Percentiles rank a stretch among this genome's conserved stretches.
Evolutionary conservation across 2,888 invertebrate genomes (phyloP).

Genomic region (Encarsia formosa): DNA sequence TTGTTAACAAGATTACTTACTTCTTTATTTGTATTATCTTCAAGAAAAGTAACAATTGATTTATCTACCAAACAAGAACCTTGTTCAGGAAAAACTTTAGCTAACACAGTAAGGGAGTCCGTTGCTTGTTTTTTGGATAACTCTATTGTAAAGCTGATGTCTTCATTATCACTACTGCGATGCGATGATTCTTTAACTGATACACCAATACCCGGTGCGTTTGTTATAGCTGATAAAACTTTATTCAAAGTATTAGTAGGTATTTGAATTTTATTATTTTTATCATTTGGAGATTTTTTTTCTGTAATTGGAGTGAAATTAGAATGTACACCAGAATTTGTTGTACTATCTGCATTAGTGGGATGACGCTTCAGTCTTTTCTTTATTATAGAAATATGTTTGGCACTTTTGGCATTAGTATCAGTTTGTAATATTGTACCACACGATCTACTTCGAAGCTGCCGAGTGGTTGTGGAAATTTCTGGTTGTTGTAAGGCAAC

Average conservation of each 20-base stretch:
- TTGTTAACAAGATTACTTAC: constrained; percentile 43
- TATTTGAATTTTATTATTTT: constrained; percentile 42
- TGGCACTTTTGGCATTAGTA: constrained; percentile 17
- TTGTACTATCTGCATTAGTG: constrained; percentile 19
- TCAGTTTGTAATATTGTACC: constrained; percentile 23
- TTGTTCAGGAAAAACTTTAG: constrained; percentile 48
- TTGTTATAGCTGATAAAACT: constrained; percentile 43
- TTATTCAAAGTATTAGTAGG: constrained; percentile 47
- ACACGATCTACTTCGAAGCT: constrained; percentile 36
- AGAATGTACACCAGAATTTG: constrained; percentile 16
- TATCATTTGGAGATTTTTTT: constrained; percentile 29
- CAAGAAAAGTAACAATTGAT: constrained; percentile 41
- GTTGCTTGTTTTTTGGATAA: constrained; percentile 40
- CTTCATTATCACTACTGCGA: constrained; percentile 41
- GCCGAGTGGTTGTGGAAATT: constrained; percentile 30
- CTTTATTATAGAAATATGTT: constrained; percentile 14
- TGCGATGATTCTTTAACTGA: constrained; percentile 46
- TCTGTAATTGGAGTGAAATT: constrained; percentile 26
- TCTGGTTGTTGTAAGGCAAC: constrained; percentile 24
- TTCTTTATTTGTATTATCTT: constrained; percentile 42
- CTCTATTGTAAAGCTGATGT: constrained; percentile 48
- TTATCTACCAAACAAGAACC: constrained; percentile 47
- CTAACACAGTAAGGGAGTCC: constrained; percentile 38
- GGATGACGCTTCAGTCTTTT: constrained; percentile 25
- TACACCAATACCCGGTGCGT: constrained; percentile 44